Evolutionary conservation across 2,113 vertebrate genomes (phyloP), one percentile per base, ranked within the genome.

Genomic region (Pavo muticus): DNA sequence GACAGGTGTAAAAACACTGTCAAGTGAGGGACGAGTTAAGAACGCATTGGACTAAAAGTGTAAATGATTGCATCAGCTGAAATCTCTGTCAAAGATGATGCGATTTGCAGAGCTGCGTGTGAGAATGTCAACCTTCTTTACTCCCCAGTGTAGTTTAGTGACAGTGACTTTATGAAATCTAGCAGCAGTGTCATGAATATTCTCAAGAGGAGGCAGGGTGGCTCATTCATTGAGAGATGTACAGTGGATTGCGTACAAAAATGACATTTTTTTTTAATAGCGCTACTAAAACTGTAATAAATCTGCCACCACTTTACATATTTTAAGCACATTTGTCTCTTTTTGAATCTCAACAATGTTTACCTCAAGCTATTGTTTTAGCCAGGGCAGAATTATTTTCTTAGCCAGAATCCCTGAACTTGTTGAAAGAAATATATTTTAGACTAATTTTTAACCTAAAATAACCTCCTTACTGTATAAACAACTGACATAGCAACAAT

Each of bases 81-180:
- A 54, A 64, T 74, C 44, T 84, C 9, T 70, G 61, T 92, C 81
- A 94, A 93, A 87, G 61, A 83, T 0, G 13, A 60, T 76, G 52
- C 88, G 74, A 87, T 87, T 89, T 86, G 23, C 37, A 89, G 50
- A 84, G 40, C 54, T 87, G 25, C 1, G 1, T 17, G 1, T 84
- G 45, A 93, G 82, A 94, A 90, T 84, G 71, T 78, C 89, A 95
- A 5, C 61, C 50, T 72, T 76, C 87, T 91, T 91, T 75, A 86
- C 90, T 94, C 91, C 52, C 78, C 18, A 12, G 19, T 64, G 32
- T 68, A 74, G 48, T 94, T 80, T 75, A 87, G 78, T 56, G 74
- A 93, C 47, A 92, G 72, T 85, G 91, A 93, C 75, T 94, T 96
- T 84, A 86, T 16, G 78, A 47, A 87, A 81, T 91, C 93, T 84